These are phyloP conservation scores for Molossus alvarezi DNA, from an alignment of 2,797 vertebrate species.

Conservation along the genomic window DNA sequence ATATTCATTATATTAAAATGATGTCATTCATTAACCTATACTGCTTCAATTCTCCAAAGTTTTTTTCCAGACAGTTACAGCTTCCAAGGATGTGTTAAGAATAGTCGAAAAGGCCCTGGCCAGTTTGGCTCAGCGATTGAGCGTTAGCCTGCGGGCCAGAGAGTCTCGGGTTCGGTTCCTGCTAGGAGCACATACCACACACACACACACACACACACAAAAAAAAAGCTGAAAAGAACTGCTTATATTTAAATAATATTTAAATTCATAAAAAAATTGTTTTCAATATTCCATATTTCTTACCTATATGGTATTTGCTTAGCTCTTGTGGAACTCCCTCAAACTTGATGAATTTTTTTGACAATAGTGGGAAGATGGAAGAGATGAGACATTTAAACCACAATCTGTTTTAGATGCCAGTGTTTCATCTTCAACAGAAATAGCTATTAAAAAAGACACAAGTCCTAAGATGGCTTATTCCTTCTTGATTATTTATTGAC, in stretches of 20 bases:
- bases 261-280: neutral
- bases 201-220: no score
- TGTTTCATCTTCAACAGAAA: neutral
- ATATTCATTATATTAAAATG: neutral
- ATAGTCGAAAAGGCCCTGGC: neutral
- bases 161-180: no score
- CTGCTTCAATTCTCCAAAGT: slow-evolving; percentile 11
- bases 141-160: no score
- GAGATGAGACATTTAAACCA: neutral
- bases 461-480: neutral
- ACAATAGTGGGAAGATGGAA: neutral
- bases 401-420: neutral
- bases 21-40: slow-evolving; percentile 6
- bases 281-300: slow-evolving; percentile 30
- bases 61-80: slow-evolving; percentile 24
- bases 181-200: no score
- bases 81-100: neutral
- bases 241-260: neutral
- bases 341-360: neutral
- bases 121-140: no score
- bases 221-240: slow-evolving; percentile 18
- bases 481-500: neutral
- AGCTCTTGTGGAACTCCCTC: neutral
- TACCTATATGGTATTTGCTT: neutral
- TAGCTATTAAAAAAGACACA: neutral